These are phyloP conservation scores for Myopa testacea DNA, from an alignment of 2,888 invertebrate genomes.

Conservation along the genomic window DNA sequence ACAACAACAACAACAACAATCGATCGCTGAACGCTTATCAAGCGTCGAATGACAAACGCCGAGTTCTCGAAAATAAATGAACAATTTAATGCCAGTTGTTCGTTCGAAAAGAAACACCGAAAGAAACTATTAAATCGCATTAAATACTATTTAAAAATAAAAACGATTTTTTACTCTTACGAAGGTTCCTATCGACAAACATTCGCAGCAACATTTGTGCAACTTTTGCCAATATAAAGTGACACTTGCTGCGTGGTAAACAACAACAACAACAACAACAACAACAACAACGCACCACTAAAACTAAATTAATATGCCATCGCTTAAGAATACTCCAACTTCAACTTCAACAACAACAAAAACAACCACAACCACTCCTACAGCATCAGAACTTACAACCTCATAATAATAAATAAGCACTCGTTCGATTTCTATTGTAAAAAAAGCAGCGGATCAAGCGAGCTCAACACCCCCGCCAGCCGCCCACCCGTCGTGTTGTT, in stretches of 20 bases:
- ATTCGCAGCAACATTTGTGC: no score
- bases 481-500: background rate
- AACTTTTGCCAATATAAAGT: background rate
- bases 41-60: constrained; percentile 10
- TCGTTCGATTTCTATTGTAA: constrained; percentile 21
- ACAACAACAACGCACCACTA: background rate
- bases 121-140: background rate
- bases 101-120: background rate
- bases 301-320: constrained; percentile 13
- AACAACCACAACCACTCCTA: background rate
- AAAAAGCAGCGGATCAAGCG: constrained; percentile 17
- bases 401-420: background rate
- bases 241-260: background rate
- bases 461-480: constrained; percentile 1
- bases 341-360: background rate
- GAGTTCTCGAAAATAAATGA: constrained; percentile 8
- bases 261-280: background rate
- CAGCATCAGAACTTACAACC: background rate
- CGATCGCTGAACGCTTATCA: background rate
- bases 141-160: background rate
- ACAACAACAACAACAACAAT: no score
- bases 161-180: background rate
- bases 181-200: background rate
- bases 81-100: constrained; percentile 14
- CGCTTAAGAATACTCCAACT: background rate